Evolutionary conservation across 2,113 vertebrate species (phyloP).

Genomic region (Eurystomus gularis): DNA sequence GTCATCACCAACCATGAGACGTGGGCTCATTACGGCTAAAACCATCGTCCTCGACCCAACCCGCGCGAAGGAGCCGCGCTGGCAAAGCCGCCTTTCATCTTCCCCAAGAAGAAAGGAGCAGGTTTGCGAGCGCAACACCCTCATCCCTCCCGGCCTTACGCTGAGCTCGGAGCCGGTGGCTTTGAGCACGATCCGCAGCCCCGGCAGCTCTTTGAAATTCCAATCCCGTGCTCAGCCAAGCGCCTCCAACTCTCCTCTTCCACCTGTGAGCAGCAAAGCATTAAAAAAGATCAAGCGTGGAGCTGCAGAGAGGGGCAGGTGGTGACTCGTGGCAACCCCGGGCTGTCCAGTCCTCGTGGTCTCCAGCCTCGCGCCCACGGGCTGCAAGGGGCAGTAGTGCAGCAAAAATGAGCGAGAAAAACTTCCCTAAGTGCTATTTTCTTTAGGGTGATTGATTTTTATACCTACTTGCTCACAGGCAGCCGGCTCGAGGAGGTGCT

Average conservation of each 20-base stretch:
- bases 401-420: background rate
- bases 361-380: background rate
- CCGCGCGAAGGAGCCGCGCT: accelerated
- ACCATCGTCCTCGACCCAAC: background rate
- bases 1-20: accelerated
- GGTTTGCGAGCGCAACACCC: background rate
- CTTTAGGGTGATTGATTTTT: background rate
- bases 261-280: background rate
- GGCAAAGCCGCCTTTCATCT: background rate
- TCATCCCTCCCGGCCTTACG: background rate
- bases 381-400: background rate
- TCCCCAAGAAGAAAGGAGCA: background rate
- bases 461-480: background rate
- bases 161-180: too few relatives aligned
- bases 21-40: accelerated
- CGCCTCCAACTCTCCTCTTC: background rate
- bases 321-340: background rate
- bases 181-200: too few relatives aligned
- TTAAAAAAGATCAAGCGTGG: background rate
- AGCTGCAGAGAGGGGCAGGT: background rate
- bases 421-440: background rate
- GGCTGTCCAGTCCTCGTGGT: background rate
- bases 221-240: background rate
- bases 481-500: background rate
- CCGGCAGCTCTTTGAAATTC: background rate